Conservation (phyloP, 2,797 vertebrate species). For the Cryptoblepharus egeriae region DNA sequence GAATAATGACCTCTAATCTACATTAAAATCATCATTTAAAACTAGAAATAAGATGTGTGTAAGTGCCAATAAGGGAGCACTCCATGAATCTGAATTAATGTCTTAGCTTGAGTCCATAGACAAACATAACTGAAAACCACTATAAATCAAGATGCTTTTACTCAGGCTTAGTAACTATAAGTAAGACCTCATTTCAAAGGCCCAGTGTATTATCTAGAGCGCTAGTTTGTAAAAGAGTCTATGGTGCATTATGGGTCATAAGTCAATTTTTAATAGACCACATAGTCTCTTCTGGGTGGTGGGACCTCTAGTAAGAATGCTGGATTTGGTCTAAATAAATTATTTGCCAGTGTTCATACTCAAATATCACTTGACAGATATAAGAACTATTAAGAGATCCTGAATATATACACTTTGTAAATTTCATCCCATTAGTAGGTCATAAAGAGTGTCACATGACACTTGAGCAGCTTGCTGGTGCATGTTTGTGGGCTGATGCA, state of each 20-base stretch:
- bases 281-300: not conserved
- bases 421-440: not conserved
- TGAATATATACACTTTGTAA: not conserved
- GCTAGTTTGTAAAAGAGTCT: not conserved
- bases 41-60: constrained; percentile 18
- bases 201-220: not conserved
- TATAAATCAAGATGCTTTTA: constrained; percentile 8
- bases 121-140: not conserved
- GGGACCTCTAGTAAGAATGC: not conserved
- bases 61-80: constrained; percentile 24
- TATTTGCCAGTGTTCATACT: not conserved
- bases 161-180: not conserved
- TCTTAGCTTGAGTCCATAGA: not conserved
- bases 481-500: not conserved
- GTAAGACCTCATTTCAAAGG: not conserved
- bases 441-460: not conserved
- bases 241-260: not conserved
- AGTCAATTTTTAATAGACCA: not conserved
- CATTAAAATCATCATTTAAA: constrained; percentile 56
- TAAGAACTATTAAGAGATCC: no score
- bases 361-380: not conserved
- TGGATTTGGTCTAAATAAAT: not conserved
- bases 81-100: constrained; percentile 20
- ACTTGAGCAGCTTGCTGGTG: not conserved
- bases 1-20: constrained; percentile 56